Evolutionary conservation across 2,888 invertebrate genomes (phyloP).

Genomic region (Leucoma salicis): DNA sequence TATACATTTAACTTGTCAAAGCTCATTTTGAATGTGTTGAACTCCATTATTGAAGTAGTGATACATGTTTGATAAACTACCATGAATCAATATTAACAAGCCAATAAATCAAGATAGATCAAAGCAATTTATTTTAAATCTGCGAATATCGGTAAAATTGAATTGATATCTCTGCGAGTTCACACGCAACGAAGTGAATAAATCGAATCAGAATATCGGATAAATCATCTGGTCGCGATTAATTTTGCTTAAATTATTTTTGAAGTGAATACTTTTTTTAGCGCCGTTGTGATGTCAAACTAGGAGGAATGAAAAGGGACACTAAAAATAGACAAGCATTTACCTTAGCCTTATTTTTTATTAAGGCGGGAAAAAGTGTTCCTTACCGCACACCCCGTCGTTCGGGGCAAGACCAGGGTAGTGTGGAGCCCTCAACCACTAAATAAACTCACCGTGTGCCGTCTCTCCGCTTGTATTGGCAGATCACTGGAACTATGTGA

Average conservation of each 20-base stretch:
- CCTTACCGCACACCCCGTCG: no score
- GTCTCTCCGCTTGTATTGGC: no score
- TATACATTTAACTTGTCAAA: neutral
- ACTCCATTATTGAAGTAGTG: neutral
- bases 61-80: neutral
- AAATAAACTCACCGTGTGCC: no score
- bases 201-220: neutral
- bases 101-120: neutral
- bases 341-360: no score
- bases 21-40: neutral
- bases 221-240: neutral
- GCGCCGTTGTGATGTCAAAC: no score
- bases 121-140: neutral
- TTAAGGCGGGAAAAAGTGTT: no score
- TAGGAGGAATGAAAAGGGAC: no score
- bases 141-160: neutral
- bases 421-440: no score
- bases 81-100: neutral
- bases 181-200: neutral
- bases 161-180: neutral
- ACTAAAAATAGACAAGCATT: no score
- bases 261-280: neutral
- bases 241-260: neutral
- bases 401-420: no score
- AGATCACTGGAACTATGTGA: no score